Percentiles rank a stretch among this genome's conserved stretches.
Conservation (phyloP, 2,888 invertebrate genomes). For the Dione juno region DNA sequence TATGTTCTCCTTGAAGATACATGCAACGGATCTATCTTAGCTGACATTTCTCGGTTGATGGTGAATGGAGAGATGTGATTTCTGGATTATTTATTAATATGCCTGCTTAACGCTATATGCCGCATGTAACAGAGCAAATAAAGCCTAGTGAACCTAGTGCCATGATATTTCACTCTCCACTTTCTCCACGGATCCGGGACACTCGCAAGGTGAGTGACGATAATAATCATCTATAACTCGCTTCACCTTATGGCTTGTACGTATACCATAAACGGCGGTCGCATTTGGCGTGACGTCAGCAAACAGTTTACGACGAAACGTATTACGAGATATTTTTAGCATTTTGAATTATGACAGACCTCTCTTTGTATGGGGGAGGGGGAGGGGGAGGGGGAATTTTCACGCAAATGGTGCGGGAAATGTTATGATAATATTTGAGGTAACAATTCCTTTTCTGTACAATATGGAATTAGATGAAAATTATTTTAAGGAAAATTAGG, state of each 20-base stretch:
- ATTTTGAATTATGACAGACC: constrained; percentile 27
- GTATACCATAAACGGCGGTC: constrained; percentile 16
- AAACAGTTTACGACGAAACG: constrained; percentile 27
- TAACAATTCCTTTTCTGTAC: background rate
- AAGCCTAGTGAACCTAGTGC: too few relatives aligned
- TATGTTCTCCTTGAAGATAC: too few relatives aligned
- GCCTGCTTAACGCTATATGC: too few relatives aligned
- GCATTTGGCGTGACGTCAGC: constrained; percentile 36
- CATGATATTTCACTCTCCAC: too few relatives aligned
- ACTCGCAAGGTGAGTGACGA: too few relatives aligned
- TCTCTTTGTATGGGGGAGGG: background rate
- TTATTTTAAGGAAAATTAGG: background rate
- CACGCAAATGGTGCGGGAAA: constrained; percentile 9
- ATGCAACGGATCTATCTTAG: too few relatives aligned
- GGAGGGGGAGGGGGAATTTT: constrained; percentile 8
- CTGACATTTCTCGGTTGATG: too few relatives aligned
- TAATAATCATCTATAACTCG: background rate
- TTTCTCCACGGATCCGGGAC: too few relatives aligned
- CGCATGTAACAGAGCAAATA: too few relatives aligned
- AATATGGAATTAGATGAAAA: background rate
- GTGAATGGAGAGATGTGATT: too few relatives aligned
- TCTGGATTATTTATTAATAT: too few relatives aligned
- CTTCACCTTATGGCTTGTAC: constrained; percentile 12
- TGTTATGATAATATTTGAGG: background rate
- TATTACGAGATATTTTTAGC: constrained; percentile 32